Evolutionary conservation across 2,888 invertebrate species (phyloP).

Genomic region (Apamea anceps): DNA sequence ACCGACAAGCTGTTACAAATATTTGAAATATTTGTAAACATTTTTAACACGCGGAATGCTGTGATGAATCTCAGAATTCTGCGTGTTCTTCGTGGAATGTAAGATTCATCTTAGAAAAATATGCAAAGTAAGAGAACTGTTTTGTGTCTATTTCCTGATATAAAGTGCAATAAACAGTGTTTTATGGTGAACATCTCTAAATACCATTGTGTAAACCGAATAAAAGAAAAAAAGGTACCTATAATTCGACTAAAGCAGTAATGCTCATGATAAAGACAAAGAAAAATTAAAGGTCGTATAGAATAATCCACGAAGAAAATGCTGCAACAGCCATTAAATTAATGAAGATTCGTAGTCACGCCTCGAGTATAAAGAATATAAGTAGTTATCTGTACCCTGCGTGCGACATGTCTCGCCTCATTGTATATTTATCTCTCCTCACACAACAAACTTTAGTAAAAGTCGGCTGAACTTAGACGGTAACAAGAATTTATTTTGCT

Average conservation of each 20-base stretch:
- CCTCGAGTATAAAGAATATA: conserved; percentile 2
- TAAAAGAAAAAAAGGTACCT: neutral
- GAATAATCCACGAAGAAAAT: neutral
- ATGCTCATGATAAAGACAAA: neutral
- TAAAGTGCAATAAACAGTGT: neutral
- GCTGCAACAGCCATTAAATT: neutral
- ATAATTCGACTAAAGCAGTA: neutral
- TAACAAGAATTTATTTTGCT: conserved; percentile 51
- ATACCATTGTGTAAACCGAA: neutral
- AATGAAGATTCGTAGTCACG: conserved; percentile 21
- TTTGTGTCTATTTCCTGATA: neutral
- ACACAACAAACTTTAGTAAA: conserved; percentile 30
- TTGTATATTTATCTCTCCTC: conserved; percentile 20
- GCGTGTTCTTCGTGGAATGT: too few species aligned
- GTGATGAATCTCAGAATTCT: neutral
- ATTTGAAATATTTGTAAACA: conserved; percentile 11
- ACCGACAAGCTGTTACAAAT: neutral
- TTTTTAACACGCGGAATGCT: neutral
- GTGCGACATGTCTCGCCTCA: conserved; percentile 12
- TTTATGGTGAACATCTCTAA: neutral
- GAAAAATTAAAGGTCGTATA: neutral
- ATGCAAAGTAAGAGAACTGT: too few species aligned
- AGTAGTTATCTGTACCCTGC: neutral
- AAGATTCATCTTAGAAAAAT: too few species aligned
- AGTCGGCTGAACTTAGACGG: conserved; percentile 29